A percentile compares a stretch with the other conserved stretches of the same genome.
phyloP scores from a whole-genome alignment of 1,140 invertebrate species.

The Akabosia matsudoensis region DNA sequence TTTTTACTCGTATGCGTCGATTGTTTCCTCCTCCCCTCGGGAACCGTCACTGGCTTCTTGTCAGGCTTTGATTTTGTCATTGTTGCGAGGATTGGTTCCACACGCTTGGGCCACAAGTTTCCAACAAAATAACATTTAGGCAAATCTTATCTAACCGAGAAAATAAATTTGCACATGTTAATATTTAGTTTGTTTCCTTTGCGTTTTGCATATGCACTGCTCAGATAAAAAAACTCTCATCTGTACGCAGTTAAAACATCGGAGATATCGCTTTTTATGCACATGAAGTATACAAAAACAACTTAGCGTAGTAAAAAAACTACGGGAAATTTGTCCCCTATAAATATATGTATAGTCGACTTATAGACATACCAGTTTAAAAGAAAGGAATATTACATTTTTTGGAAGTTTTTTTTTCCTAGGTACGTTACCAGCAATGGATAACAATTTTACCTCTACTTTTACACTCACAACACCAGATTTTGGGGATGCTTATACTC shows the following conservation, averaged over 20 bases:
- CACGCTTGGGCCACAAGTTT: background rate
- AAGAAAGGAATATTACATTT: background rate
- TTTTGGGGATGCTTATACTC: no score
- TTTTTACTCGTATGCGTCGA: background rate
- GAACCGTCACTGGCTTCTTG: background rate
- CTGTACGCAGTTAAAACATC: background rate
- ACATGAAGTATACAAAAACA: slow-evolving; percentile 3
- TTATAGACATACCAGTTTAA: background rate
- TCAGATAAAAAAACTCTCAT: background rate
- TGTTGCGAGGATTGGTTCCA: background rate
- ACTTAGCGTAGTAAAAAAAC: background rate
- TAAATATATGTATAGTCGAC: background rate
- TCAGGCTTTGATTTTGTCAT: slow-evolving; percentile 15
- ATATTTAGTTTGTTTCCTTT: background rate
- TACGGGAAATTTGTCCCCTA: background rate
- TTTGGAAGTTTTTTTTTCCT: background rate
- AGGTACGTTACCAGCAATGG: background rate
- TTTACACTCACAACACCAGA: no score
- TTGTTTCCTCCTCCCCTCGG: background rate
- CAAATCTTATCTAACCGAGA: background rate
- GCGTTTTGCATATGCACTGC: background rate
- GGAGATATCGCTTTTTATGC: background rate
- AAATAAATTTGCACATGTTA: background rate
- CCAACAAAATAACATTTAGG: background rate
- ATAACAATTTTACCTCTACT: background rate